Base-by-base conservation (phyloP, 1,140 invertebrate genomes). In the Ectropis grisescens region DNA sequence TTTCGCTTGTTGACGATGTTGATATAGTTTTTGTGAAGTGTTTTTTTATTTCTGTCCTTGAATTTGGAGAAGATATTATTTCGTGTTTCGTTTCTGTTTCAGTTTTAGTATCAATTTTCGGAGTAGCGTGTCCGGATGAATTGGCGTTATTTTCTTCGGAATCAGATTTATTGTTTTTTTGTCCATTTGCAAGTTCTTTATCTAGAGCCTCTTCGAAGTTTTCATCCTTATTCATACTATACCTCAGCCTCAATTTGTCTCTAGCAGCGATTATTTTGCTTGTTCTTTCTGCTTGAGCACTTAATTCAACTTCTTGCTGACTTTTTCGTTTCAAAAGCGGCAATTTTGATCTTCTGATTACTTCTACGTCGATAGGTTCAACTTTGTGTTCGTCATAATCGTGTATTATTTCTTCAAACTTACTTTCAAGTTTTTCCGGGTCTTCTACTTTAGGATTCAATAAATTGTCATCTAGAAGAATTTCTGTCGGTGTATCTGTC, bases 371-470 rank as follows among this genome's bases (percentile, higher is more conserved):
- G 2, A 46, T 44, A 28, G 46, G 48, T 40, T 57, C 33, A 8
- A 54, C 32, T 37, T 62, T 52, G 11, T 59, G 45, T 13, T 68
- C 65, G 13, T 75, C 70, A 33, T 79, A 79, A 4, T 52, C 57
- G 27, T 79, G 69, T 19, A 79, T 67, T 24, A 76, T 66, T 56
- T 79, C 71, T 34, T 79, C 71, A 41, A 80, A 80, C 11, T 56
- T 64, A 6, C 31, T 58, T 24, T 74, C 69, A 9, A 72, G 19
- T 45, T 55, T 60, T 6, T 49, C 48, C 3, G 56, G 52, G 22
- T 72, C 58, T 11, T 64, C 58, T 6, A 70, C 33, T 41, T 55
- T 41, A 12, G 47, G 31, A 26, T 33, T 38, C 19, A 45, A 11
- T 11, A 40, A 37, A 24, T 36, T 37, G 37, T 24, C 41, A n/a